Evolutionary conservation across 2,888 invertebrate genomes (phyloP).

Genomic region (Orchesellides sinensis): DNA sequence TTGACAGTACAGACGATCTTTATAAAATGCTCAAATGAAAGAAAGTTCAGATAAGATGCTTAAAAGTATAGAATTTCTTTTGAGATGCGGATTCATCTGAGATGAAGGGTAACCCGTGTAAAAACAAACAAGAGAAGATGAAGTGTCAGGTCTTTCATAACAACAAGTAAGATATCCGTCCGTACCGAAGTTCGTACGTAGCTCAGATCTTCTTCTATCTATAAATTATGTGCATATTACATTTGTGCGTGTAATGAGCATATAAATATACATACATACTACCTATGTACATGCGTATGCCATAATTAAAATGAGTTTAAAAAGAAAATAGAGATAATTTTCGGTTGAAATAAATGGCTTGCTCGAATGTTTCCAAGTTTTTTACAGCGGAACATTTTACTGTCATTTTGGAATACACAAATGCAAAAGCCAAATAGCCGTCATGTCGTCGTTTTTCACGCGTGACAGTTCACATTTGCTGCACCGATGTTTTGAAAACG

Average conservation of each 20-base stretch:
- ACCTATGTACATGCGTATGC: not conserved
- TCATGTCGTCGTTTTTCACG: conserved; percentile 32
- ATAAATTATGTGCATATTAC: no score
- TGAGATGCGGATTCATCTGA: conserved; percentile 4
- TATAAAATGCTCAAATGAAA: not conserved
- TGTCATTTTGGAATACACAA: conserved; percentile 11
- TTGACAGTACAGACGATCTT: not conserved
- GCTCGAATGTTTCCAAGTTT: not conserved
- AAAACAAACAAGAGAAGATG: conserved; percentile 62
- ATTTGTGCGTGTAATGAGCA: no score
- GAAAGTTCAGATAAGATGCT: not conserved
- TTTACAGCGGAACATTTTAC: no score
- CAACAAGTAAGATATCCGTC: conserved; percentile 18
- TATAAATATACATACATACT: not conserved
- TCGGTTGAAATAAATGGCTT: not conserved
- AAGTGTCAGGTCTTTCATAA: conserved; percentile 61
- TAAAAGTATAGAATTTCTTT: not conserved
- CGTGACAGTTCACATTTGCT: conserved; percentile 62
- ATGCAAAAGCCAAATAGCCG: conserved; percentile 47
- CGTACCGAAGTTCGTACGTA: no score
- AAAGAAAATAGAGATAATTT: not conserved
- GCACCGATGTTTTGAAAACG: conserved; percentile 37
- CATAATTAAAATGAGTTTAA: no score
- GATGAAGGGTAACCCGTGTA: conserved; percentile 47
- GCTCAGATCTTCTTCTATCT: no score